Base-by-base conservation (phyloP, 2,797 vertebrate species). In the Pempheris klunzingeri region DNA sequence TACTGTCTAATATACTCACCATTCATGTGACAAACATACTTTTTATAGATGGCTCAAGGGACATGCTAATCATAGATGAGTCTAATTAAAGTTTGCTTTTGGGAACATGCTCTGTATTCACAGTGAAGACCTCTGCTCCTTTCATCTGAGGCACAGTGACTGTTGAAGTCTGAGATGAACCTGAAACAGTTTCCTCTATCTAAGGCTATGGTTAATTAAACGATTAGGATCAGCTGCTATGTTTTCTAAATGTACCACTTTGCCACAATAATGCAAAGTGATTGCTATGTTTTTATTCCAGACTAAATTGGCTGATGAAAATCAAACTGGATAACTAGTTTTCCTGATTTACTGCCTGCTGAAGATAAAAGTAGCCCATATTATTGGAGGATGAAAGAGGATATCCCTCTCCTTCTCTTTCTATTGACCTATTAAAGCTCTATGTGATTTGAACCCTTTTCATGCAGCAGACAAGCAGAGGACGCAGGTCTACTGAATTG, bases 1-100 rank as follows among this genome's bases (percentile, higher is more conserved):
- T 32, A 39, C 28, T 24, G 39, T 36, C 9, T 28, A 24, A 50
- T 17, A 24, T 11, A 10, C 18, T 78, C 17, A 59, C 0, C 32
- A 9, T 26, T 72, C 57, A 80, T 20, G 53, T 2, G 4, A 39
- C 47, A 59, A 38, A 57, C 65, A 1, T n/a, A 13, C 22, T 36
- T 54, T 65, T 49, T 11, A 52, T 39, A 66, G 12, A 39, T 46
- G 10, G 47, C 15, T 10, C 30, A 30, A 62, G 54, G n/a, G 2
- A 36, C 12, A 20, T 0, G 12, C 22, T 68, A 75, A 71, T 87
- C 24, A 71, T 32, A 71, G 46, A 36, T 15, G 24, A 73, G 38
- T 58, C 32, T 80, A 77, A 75, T 79, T 79, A 52, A 71, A 50
- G 68, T 43, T 71, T 44, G 54, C 61, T 18, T 70, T 43, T 28